Percentiles rank a stretch among this genome's conserved stretches.
Conservation (phyloP, 2,797 vertebrate genomes). For the Anguilla marmorata region DNA sequence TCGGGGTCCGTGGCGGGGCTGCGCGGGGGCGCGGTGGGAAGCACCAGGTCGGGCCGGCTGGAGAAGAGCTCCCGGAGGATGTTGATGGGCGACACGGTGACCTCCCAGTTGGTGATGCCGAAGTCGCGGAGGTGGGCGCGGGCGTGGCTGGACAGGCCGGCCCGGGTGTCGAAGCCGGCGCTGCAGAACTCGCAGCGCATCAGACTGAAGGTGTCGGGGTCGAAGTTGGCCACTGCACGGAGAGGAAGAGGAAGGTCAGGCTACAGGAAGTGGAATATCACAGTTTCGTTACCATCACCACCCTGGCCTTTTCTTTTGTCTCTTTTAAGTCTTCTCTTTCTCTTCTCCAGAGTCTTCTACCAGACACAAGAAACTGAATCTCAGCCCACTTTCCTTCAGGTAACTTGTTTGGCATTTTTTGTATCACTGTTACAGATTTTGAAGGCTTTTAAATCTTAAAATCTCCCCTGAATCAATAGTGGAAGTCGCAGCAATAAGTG, state of each 20-base stretch:
- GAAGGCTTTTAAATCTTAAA: background rate
- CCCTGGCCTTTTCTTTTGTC: background rate
- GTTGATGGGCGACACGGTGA: constrained; percentile 94
- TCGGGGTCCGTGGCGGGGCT: constrained; percentile 48
- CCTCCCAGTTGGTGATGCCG: constrained; percentile 97
- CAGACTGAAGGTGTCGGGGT: constrained; percentile 93
- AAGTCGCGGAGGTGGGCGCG: constrained; percentile 93
- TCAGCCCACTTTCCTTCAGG: background rate
- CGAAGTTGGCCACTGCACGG: constrained; percentile 89
- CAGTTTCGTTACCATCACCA: background rate
- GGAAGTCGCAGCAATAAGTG: background rate
- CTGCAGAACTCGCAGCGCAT: constrained; percentile 98
- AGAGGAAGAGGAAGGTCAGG: constrained; percentile 34
- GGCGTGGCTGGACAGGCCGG: constrained; percentile 93
- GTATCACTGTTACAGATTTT: background rate
- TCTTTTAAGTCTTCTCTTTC: background rate
- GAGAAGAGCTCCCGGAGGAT: constrained; percentile 91
- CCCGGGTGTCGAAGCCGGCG: constrained; percentile 92
- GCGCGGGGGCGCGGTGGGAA: constrained; percentile 74
- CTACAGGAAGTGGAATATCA: background rate
- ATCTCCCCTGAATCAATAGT: background rate
- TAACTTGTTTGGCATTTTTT: background rate
- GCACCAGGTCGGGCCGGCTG: constrained; percentile 81
- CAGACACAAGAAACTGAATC: background rate
- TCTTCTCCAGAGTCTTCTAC: background rate